Base-by-base conservation (phyloP, 30 jellyfish, hydroid and myxozoan genomes). In the Hydractinia echinata region DNA sequence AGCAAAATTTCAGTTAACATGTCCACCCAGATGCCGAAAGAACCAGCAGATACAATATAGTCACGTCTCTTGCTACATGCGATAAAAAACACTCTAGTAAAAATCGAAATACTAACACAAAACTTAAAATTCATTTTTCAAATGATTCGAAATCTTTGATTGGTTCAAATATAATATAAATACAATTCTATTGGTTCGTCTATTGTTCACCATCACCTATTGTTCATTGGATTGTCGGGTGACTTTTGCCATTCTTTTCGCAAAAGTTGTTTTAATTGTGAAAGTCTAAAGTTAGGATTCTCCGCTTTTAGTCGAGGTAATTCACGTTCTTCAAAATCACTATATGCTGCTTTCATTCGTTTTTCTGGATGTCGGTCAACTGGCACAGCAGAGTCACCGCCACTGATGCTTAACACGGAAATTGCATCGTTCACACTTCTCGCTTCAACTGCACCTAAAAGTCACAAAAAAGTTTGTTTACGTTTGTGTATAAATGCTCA, bases 221-320 rank as follows among this genome's bases (percentile, higher is more conserved):
- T 88, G 55, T 90, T 90, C 95, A 90, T 82, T 61, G 97, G 97
- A 61, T 90, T 90, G 21, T 88, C 95, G 6, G 95, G 93, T 44
- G 97, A 90, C 70, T 90, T 90, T 61, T 83, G 81, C 97, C 97
- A 90, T 58, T 90, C 94, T 79, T 90, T 90, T 76, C 95, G 18
- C 48, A 90, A 69, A 51, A 90, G 8, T 66, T 90, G 95, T 54
- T 90, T 90, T 64, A 84, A 67, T 55, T 90, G 97, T 9, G 97
- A 85, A 67, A 90, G 52, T 18, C 97, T 73, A 6, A 90, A 76
- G 52, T 86, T 86, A 8, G 93, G 89, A 82, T 90, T 85, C 61
- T 90, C 97, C 61, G 83, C 95, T 72, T 90, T 90, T 52, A 90
- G 62, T 15, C 88, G 77, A 30, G 97, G 93, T 50, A 90, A 67